Base-by-base conservation (phyloP, 2,888 invertebrate species). In the Strigamia maritima region DNA sequence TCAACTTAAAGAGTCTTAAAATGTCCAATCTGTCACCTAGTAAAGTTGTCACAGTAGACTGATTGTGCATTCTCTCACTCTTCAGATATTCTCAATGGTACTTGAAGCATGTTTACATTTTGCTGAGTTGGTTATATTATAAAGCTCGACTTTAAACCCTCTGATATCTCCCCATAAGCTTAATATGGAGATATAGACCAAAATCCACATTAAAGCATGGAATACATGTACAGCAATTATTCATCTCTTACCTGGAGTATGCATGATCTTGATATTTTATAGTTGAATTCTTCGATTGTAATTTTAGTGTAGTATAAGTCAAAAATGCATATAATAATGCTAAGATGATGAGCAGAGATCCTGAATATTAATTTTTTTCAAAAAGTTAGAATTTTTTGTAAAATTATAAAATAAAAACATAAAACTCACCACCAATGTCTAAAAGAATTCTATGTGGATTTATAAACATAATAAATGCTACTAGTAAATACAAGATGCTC, bases 391-490 rank as follows among this genome's bases (percentile, higher is more conserved):
- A 31, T 6, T 31, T 31, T 31, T 31, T n/a, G n/a, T n/a, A n/a
- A n/a, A n/a, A n/a, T n/a, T n/a, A n/a, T n/a, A n/a, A n/a, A n/a
- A n/a, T n/a, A n/a, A n/a, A n/a, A n/a, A n/a, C n/a, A n/a, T n/a
- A n/a, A n/a, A n/a, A 38, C 40, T 44, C 10, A 44, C 40, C 40
- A 44, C 40, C 40, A 44, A 44, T 44, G 12, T 44, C 35, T 28
- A 35, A 35, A 28, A 75, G 35, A 38, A 87, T 84, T 78, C 85
- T 84, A 82, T 87, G 85, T 19, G 87, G 87, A 81, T 85, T 85
- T 82, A 87, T 84, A 82, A 86, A 86, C 81, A 88, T 84, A 79
- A 86, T 82, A 74, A 86, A 83, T 26, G 87, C 86, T 79, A 87
- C 83, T 35, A 85, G 84, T 38, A 85, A 83, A 83, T 88, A 88